A percentile compares a stretch with the other conserved stretches of the same genome.
Conservation (phyloP, 2,113 vertebrate genomes). For the Periophthalmodon schlosseri region DNA sequence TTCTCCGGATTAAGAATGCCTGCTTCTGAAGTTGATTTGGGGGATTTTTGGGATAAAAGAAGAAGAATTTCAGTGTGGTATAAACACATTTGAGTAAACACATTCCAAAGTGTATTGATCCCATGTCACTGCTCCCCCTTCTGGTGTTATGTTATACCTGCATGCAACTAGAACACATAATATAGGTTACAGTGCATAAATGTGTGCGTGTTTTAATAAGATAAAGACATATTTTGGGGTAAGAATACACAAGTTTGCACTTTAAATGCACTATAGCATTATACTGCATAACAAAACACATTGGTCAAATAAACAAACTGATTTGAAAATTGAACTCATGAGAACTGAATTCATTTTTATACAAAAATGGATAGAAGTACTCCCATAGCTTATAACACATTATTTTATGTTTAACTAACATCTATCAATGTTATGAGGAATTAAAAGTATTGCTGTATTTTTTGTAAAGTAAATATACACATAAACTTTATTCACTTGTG, state of each 20-base stretch:
- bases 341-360: no score
- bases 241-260: no score
- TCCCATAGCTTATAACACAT: no score
- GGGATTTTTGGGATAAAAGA: background rate
- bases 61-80: background rate
- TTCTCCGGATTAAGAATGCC: background rate
- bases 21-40: background rate
- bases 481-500: background rate
- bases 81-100: background rate
- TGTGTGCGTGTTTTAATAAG: background rate
- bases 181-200: background rate
- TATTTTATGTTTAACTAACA: background rate
- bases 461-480: background rate
- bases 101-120: background rate
- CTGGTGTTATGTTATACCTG: background rate
- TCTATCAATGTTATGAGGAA: no score
- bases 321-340: no score
- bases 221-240: background rate
- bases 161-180: background rate
- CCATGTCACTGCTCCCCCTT: background rate
- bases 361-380: no score
- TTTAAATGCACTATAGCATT: no score
- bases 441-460: no score
- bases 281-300: no score
- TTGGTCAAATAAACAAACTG: no score